A percentile compares a stretch with the other conserved stretches of the same genome.
phyloP scores from a whole-genome alignment of 2,113 vertebrate genomes.

The Chaenocephalus aceratus region DNA sequence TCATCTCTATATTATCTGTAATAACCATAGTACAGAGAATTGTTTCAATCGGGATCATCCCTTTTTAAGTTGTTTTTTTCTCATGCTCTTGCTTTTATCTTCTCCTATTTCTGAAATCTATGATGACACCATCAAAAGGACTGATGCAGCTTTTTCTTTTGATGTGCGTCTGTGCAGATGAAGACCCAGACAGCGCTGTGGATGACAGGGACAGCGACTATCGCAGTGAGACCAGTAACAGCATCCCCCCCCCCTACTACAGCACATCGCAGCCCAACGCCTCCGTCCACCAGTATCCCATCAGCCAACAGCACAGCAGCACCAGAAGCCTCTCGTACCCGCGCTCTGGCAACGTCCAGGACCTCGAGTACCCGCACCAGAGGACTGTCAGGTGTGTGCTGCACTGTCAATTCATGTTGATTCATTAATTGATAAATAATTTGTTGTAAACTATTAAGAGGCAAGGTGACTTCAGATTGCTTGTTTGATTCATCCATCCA shows the following conservation, averaged over 20 bases:
- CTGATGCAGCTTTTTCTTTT: background rate
- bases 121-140: background rate
- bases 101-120: background rate
- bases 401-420: background rate
- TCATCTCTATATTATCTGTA: slow-evolving; percentile 45
- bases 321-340: slow-evolving; percentile 88
- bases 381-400: slow-evolving; percentile 88
- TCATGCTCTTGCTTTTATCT: slow-evolving; percentile 1
- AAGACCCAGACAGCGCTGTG: slow-evolving; percentile 95
- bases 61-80: slow-evolving; percentile 11
- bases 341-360: slow-evolving; percentile 85
- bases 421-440: background rate
- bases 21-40: slow-evolving; percentile 35
- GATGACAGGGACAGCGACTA: slow-evolving; percentile 98
- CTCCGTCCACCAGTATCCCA: slow-evolving; percentile 96
- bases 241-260: slow-evolving; percentile 95
- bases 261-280: slow-evolving; percentile 97
- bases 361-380: slow-evolving; percentile 89
- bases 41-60: slow-evolving; percentile 3
- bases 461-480: background rate
- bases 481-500: background rate
- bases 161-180: slow-evolving; percentile 78
- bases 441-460: background rate
- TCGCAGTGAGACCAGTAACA: slow-evolving; percentile 98
- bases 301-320: slow-evolving; percentile 89